Evolutionary conservation across 1,140 invertebrate genomes (phyloP).

Genomic region (Acromyrmex heyeri): DNA sequence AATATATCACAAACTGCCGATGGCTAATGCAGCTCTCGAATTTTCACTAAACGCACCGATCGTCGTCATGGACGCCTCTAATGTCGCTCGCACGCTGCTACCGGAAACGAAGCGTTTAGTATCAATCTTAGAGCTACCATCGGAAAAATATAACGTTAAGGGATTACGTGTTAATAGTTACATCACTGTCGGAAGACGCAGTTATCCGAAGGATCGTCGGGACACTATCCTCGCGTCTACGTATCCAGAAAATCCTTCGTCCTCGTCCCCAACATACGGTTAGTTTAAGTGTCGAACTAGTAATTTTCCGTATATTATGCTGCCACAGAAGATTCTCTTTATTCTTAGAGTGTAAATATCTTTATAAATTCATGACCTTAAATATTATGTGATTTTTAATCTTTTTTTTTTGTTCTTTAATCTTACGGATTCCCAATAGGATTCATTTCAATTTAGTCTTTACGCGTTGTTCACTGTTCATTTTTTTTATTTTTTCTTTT

Average conservation of each 20-base stretch:
- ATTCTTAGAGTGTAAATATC: conserved; percentile 84
- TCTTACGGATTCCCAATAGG: conserved; percentile 72
- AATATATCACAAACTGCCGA: conserved; percentile 86
- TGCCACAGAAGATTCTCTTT: conserved; percentile 82
- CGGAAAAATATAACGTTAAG: conserved; percentile 86
- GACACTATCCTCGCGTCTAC: conserved; percentile 28
- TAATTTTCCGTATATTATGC: conserved; percentile 82
- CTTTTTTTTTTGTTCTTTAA: conserved; percentile 58
- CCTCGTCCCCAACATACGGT: conserved; percentile 80
- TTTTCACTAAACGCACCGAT: conserved; percentile 68
- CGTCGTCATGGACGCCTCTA: background rate
- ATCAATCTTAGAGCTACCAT: conserved; percentile 76
- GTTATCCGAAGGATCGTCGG: conserved; percentile 67
- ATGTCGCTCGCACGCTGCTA: background rate
- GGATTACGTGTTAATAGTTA: conserved; percentile 86
- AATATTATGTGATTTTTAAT: conserved; percentile 78
- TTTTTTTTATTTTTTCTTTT: conserved; percentile 63
- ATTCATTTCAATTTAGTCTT: conserved; percentile 77
- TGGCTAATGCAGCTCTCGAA: conserved; percentile 76
- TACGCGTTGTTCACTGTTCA: conserved; percentile 45
- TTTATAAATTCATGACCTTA: conserved; percentile 85
- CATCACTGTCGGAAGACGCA: conserved; percentile 83
- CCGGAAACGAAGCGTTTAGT: conserved; percentile 30
- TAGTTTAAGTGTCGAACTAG: conserved; percentile 84
- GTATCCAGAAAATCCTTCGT: conserved; percentile 66